Evolutionary conservation across 1,140 invertebrate species (phyloP), one percentile per base, ranked within the genome.

Genomic region (Lanistes nyassanus): DNA sequence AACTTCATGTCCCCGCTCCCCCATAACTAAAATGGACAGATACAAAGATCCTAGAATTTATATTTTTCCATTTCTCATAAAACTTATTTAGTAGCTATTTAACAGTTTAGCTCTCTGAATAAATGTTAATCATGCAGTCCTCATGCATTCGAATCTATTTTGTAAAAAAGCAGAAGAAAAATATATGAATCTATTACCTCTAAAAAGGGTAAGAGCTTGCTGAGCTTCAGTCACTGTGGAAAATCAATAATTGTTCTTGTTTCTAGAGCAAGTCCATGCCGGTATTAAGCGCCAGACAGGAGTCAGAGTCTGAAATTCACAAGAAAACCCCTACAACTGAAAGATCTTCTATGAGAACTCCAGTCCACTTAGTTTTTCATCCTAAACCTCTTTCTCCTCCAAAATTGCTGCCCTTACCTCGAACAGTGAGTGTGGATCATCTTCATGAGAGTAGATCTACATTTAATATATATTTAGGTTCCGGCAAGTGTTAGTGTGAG

Each of bases 351-450:
- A 58, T 56, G 0, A 79, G 80, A 16, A 82, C 76, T 21, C 77
- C 83, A 39, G 77, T 76, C 11, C 68, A 78, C 21, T 77, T 84
- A 36, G 79, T 87, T 31, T 87, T 85, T 76, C 85, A 88, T 62
- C 85, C 87, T 13, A 88, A 87, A 75, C 84, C 87, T n/a, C 85
- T 88, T 26, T 85, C 86, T 23, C 84, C 85, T 26, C 85, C 85
- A 29, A 79, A 85, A 29, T 76, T 86, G 16, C 72, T 87, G 42
- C 86, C 86, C 3, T 76, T 86, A 29, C 86, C 87, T 16, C 81
- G 85, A 76, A 84, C 82, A 42, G 87, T 88, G 78, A 82, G 84
- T 82, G 51, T 29, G n/a, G n/a, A n/a, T n/a, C n/a, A n/a, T n/a
- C n/a, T n/a, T n/a, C n/a, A n/a, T n/a, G n/a, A n/a, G n/a, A n/a